phyloP scores from a whole-genome alignment of 92 coral and sea anemone species.

The Siderastrea siderea region DNA sequence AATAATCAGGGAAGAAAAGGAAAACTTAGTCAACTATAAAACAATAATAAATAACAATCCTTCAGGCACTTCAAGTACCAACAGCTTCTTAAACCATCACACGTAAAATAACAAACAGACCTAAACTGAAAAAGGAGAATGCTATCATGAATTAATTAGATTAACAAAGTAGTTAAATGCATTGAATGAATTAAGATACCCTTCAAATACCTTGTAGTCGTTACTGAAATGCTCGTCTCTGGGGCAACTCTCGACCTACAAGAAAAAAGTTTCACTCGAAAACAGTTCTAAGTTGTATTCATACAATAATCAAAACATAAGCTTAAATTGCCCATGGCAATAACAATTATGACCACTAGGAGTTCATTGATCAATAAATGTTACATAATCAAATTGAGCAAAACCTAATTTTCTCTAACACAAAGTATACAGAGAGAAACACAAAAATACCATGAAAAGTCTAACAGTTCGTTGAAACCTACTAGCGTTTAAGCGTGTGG shows the following conservation, averaged over 20 bases:
- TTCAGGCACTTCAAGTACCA: not conserved
- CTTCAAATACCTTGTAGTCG: conserved; percentile 84
- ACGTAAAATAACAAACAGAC: not conserved
- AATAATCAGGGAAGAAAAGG: not conserved
- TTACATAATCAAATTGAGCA: not conserved
- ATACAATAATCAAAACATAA: not conserved
- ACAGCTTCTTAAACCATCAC: not conserved
- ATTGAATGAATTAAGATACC: not conserved
- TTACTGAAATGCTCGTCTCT: conserved; percentile 96
- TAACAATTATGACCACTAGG: not conserved
- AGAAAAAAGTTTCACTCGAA: not conserved
- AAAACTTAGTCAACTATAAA: not conserved
- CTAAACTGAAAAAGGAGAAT: not conserved
- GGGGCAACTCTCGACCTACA: conserved; percentile 92
- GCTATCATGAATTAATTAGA: not conserved
- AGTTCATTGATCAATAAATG: not conserved
- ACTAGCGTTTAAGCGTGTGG: too few species aligned
- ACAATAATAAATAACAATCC: not conserved
- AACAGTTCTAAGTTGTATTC: not conserved
- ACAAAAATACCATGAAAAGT: not conserved
- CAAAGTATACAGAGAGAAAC: not conserved
- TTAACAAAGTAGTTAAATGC: not conserved
- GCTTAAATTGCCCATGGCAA: not conserved
- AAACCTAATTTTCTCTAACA: not conserved
- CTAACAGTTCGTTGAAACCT: not conserved